These are phyloP conservation scores for Connochaetes taurinus DNA, from an alignment of 2,113 vertebrate species.

Conservation along the genomic window DNA sequence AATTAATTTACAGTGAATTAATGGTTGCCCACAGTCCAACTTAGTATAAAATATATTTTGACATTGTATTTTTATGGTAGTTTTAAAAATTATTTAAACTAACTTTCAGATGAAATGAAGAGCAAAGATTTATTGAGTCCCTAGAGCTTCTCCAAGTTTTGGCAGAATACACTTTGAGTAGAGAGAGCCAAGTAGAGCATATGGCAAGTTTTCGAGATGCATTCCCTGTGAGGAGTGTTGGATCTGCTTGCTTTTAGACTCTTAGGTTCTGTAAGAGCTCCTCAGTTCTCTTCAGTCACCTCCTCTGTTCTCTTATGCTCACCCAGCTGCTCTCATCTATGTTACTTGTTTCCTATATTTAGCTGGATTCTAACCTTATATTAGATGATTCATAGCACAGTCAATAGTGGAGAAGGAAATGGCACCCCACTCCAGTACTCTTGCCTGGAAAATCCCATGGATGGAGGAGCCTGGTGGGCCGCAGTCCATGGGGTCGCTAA, in stretches of 20 bases:
- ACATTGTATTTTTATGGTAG: neutral
- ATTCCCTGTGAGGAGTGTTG: no score
- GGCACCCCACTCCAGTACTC: neutral
- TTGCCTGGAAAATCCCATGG: no score
- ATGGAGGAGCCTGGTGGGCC: no score
- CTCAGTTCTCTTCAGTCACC: neutral
- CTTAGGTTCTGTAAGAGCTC: fast-evolving
- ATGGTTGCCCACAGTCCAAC: neutral
- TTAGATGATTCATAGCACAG: neutral
- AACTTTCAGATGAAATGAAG: neutral
- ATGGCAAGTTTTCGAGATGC: fast-evolving
- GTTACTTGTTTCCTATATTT: neutral
- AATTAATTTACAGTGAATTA: neutral
- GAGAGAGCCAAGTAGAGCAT: neutral
- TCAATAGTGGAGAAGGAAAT: neutral
- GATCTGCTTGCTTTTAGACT: fast-evolving
- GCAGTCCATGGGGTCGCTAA: no score
- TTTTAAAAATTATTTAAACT: neutral
- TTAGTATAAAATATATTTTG: neutral
- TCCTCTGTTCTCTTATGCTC: neutral
- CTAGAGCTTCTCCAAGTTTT: neutral
- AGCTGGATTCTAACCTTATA: neutral
- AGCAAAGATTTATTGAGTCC: neutral
- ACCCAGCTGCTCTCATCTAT: neutral
- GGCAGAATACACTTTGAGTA: neutral